phyloP scores from a whole-genome alignment of 53 echinoderm and acorn worm species.

The Stichopus horrens region DNA sequence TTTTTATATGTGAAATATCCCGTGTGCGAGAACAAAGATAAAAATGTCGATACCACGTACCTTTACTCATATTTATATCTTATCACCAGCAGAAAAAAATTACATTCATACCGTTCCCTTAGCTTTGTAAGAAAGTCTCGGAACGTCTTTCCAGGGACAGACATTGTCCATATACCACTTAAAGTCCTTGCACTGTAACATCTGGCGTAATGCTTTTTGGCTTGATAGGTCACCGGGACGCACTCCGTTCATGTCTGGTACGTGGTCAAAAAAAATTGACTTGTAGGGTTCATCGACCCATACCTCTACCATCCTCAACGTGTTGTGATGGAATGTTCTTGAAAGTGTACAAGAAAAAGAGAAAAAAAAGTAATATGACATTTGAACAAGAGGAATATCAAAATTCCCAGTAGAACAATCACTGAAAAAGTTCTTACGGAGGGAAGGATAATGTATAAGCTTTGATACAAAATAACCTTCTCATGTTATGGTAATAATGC shows the following conservation, averaged over 20 bases:
- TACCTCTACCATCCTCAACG: slow-evolving; percentile 79
- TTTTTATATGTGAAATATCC: no score
- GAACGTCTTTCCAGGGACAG: slow-evolving; percentile 66
- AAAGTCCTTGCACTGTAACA: slow-evolving; percentile 75
- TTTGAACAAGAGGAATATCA: no score
- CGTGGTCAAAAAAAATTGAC: slow-evolving; percentile 70
- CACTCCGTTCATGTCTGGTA: slow-evolving; percentile 62
- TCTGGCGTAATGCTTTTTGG: slow-evolving; percentile 56
- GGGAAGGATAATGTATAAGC: no score
- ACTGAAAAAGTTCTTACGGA: no score
- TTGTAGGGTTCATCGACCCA: slow-evolving; percentile 86
- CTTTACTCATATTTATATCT: no score
- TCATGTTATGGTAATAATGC: no score
- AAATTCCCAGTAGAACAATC: no score
- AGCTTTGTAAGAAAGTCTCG: slow-evolving; percentile 60
- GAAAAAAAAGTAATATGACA: no score
- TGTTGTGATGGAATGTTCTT: slow-evolving; percentile 83
- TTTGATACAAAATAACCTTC: no score
- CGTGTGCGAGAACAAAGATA: no score
- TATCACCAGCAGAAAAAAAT: no score
- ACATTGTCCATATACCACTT: slow-evolving; percentile 92
- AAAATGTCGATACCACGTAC: no score
- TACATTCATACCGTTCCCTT: slow-evolving; percentile 68
- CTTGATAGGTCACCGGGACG: slow-evolving; percentile 73
- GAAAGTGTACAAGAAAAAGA: not conserved